Evolutionary conservation across 2,888 invertebrate genomes (phyloP).

Genomic region (Pedicia rivosa): DNA sequence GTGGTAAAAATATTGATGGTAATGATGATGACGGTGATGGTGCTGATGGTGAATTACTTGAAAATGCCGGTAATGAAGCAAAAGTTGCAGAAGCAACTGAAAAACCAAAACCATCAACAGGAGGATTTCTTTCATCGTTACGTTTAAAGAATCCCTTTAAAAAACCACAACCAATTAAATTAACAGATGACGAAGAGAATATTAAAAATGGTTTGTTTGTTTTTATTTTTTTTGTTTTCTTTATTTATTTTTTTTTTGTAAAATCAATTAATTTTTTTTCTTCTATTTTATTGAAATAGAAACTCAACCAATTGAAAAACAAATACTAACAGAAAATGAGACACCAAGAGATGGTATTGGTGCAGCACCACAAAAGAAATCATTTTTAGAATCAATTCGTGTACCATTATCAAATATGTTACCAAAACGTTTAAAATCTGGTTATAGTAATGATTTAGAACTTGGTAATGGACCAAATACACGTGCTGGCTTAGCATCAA

Average conservation of each 20-base stretch:
- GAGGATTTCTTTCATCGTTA: constrained; percentile 20
- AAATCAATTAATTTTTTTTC: too few species aligned
- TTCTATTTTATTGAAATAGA: too few species aligned
- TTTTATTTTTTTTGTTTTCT: neutral
- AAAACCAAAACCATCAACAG: constrained; percentile 23
- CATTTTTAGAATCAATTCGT: constrained; percentile 42
- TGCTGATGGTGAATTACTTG: constrained; percentile 32
- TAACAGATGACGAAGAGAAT: constrained; percentile 22
- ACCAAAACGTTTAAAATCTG: constrained; percentile 31
- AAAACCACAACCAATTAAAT: constrained; percentile 29
- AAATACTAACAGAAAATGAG: neutral
- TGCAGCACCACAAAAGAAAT: constrained; percentile 30
- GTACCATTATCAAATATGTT: constrained; percentile 45
- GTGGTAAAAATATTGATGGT: constrained; percentile 35
- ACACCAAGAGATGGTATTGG: constrained; percentile 19
- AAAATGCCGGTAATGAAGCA: constrained; percentile 29
- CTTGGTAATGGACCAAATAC: constrained; percentile 35
- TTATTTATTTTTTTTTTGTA: neutral
- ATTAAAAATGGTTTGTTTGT: constrained; percentile 9
- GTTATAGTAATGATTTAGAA: constrained; percentile 34
- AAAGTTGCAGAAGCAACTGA: constrained; percentile 15
- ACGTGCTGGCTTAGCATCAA: constrained; percentile 62
- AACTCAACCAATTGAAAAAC: neutral
- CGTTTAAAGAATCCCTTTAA: constrained; percentile 40
- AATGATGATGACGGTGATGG: constrained; percentile 35